A percentile compares a stretch with the other conserved stretches of the same genome.
These are phyloP conservation scores for Hormaphis cornu DNA, from an alignment of 1,140 invertebrate genomes.

Conservation along the genomic window DNA sequence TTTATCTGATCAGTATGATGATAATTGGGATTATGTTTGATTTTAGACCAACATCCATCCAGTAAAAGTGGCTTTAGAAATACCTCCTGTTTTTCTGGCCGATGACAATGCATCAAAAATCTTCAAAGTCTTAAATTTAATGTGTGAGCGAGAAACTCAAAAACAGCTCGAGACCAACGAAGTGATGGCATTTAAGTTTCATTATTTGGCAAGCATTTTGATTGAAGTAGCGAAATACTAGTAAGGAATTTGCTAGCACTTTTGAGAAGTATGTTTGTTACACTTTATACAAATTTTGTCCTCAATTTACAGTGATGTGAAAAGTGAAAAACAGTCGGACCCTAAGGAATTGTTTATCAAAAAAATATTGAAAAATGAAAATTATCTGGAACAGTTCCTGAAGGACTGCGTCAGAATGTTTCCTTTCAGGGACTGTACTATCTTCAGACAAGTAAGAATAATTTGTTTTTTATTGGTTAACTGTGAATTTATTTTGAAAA, in stretches of 20 bases:
- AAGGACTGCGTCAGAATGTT: constrained; percentile 78
- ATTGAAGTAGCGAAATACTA: constrained; percentile 59
- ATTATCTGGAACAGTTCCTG: constrained; percentile 71
- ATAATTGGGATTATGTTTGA: constrained; percentile 6
- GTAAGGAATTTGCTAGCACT: constrained; percentile 38
- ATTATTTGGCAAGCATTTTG: constrained; percentile 71
- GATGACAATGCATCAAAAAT: constrained; percentile 63
- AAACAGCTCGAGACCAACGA: constrained; percentile 76
- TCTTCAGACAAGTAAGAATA: constrained; percentile 64
- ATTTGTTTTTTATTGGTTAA: neutral
- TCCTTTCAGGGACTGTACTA: constrained; percentile 71
- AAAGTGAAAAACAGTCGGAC: constrained; percentile 46
- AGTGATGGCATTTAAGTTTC: constrained; percentile 83
- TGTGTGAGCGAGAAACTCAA: constrained; percentile 83
- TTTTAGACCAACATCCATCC: constrained; percentile 83
- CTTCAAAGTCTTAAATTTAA: constrained; percentile 68
- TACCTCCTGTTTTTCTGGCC: constrained; percentile 61
- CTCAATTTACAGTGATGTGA: neutral
- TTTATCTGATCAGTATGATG: neutral
- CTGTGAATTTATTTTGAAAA: neutral
- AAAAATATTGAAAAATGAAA: constrained; percentile 49
- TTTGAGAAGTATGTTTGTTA: neutral
- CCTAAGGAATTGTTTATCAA: constrained; percentile 61
- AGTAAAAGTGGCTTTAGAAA: constrained; percentile 67
- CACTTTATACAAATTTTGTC: too few relatives aligned